phyloP scores from a whole-genome alignment of 2,797 vertebrate genomes.

The Phyllotis vaccarum region DNA sequence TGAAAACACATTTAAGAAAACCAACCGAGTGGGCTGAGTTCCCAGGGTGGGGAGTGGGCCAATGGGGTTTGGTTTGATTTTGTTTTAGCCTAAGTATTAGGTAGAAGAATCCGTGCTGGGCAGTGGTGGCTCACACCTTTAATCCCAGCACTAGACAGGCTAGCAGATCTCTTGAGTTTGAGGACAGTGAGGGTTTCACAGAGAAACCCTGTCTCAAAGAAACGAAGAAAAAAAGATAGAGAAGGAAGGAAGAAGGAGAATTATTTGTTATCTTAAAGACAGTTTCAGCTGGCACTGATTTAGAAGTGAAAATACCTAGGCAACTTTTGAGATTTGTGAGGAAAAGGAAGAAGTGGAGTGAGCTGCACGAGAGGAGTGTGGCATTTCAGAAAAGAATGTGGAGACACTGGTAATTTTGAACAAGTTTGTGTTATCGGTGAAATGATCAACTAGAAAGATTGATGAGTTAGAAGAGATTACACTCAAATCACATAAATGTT shows the following conservation, averaged over 20 bases:
- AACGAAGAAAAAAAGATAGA: background rate
- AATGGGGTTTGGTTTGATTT: background rate
- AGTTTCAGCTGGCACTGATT: background rate
- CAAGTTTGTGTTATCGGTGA: background rate
- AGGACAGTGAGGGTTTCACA: background rate
- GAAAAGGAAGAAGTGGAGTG: background rate
- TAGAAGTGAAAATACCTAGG: constrained; percentile 12
- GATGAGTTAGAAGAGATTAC: constrained; percentile 42
- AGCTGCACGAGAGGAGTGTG: background rate
- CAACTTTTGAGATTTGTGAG: background rate
- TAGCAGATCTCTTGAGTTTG: background rate
- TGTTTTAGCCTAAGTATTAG: no score
- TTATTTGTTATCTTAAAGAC: background rate
- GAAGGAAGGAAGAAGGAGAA: background rate
- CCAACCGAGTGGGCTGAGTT: background rate
- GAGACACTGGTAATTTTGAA: background rate
- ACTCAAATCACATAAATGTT: constrained; percentile 33
- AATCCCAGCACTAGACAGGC: background rate
- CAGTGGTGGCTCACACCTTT: no score
- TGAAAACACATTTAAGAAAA: background rate
- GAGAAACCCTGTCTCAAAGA: background rate
- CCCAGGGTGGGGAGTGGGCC: background rate
- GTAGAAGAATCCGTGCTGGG: background rate
- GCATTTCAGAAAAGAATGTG: background rate
- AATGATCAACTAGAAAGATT: constrained; percentile 53